Base-by-base conservation (phyloP, 2,797 vertebrate genomes). In the Ambastaia sidthimunki region DNA sequence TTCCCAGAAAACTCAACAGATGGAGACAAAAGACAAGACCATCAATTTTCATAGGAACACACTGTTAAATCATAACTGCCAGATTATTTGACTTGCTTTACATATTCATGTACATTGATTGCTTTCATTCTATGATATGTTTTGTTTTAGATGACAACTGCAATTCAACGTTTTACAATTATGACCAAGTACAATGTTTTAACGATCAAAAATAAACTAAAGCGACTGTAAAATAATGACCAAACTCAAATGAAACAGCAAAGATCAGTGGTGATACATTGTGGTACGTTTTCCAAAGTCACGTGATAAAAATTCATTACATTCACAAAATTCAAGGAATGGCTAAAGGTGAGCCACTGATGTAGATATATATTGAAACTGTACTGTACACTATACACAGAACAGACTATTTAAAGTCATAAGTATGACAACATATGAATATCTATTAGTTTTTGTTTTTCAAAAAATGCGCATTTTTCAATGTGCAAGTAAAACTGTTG, bases 161-260 rank as follows among this genome's bases (percentile, higher is more conserved):
- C 34, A 71, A 48, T 15, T 10, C 21, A 69, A 75, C 44, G 44
- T 60, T 60, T 70, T 28, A 10, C 54, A 59, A 48, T 69, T 37
- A 69, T 60, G 75, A 77, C 75, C 75, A 77, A 77, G 41, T 59
- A 57, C 74, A 76, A 68, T 68, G 50, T 69, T 76, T 52, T 68
- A 57, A 57, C 54, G 57, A 19, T 55, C n/a, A 19, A 59, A 76
- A 59, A 76, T 68, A 47, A 47, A 76, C 28, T 16, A 18, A 18
- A 67, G 16, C 18, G 34, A 69, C 12, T 69, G 7, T 18, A 76
- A 59, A 48, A 60, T 4, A 68, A 57, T 57, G 23, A 77, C 66
- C 66, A 70, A 76, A 69, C 21, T 68, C 28, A 28, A 54, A 52
- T n/a, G n/a, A n/a, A n/a, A n/a, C n/a, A n/a, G n/a, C n/a, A 66